phyloP scores from a whole-genome alignment of 2,797 vertebrate genomes.

The Euthynnus affinis region DNA sequence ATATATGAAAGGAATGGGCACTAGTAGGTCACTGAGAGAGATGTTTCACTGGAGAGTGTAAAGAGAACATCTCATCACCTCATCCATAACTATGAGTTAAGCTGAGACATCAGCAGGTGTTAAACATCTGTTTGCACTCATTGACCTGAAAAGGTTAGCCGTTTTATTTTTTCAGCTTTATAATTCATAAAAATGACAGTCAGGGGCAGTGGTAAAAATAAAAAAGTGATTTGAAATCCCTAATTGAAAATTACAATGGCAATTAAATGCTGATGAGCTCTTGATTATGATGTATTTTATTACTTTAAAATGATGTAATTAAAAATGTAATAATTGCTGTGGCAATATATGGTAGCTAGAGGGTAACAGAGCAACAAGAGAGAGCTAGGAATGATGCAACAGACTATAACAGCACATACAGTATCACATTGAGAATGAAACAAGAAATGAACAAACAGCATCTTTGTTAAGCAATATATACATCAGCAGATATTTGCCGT shows the following conservation, averaged over 20 bases:
- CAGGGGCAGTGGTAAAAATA: neutral
- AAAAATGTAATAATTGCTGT: neutral
- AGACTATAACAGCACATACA: neutral
- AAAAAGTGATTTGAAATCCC: neutral
- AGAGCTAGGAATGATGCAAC: neutral
- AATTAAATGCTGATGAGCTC: constrained; percentile 23
- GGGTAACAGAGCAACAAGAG: neutral
- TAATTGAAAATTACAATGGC: constrained; percentile 19
- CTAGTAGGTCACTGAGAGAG: constrained; percentile 17
- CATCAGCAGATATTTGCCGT: constrained; percentile 33
- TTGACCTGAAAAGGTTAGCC: constrained; percentile 11
- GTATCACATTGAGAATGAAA: constrained; percentile 5
- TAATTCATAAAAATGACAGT: constrained; percentile 3
- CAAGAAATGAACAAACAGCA: neutral
- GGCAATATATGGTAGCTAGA: neutral
- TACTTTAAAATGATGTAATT: constrained; percentile 31
- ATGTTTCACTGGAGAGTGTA: constrained; percentile 8
- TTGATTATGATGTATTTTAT: constrained; percentile 31
- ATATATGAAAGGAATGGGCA: constrained; percentile 12
- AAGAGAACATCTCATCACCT: neutral
- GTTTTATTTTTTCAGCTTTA: neutral
- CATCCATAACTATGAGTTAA: neutral
- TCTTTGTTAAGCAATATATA: constrained; percentile 4
- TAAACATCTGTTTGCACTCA: neutral
- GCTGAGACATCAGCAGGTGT: neutral